phyloP scores from a whole-genome alignment of 2,888 invertebrate species.

The Chymomyza procnemis region DNA sequence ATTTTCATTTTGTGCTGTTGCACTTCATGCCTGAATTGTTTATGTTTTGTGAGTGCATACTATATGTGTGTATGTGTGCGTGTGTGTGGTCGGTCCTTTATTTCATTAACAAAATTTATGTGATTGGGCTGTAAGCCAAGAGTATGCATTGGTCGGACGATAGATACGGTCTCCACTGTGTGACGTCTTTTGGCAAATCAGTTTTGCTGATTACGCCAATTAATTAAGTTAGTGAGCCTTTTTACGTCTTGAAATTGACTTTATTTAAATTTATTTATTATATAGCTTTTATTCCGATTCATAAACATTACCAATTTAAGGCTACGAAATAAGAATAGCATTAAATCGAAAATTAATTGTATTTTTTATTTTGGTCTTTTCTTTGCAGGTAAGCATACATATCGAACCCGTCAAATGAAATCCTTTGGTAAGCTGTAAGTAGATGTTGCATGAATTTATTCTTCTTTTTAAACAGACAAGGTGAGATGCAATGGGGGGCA shows the following conservation, averaged over 20 bases:
- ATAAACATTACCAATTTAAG: background rate
- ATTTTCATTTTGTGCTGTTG: slow-evolving; percentile 6
- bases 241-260: slow-evolving; percentile 41
- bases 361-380: slow-evolving; percentile 50
- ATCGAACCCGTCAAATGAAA: background rate
- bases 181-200: slow-evolving; percentile 55
- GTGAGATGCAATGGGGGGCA: background rate
- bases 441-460: too few relatives aligned
- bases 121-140: slow-evolving; percentile 21
- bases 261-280: slow-evolving; percentile 3
- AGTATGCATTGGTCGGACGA: slow-evolving; percentile 36
- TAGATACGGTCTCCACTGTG: slow-evolving; percentile 6
- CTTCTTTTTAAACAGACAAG: too few relatives aligned
- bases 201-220: slow-evolving; percentile 48
- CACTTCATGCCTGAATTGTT: slow-evolving; percentile 1
- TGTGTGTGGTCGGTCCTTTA: slow-evolving; percentile 9
- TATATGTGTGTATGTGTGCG: background rate
- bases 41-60: slow-evolving; percentile 10
- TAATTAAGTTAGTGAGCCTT: slow-evolving; percentile 48
- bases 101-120: slow-evolving; percentile 47
- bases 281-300: background rate
- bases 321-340: background rate
- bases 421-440: slow-evolving; percentile 27
- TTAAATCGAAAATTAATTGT: slow-evolving; percentile 35
- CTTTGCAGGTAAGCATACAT: slow-evolving; percentile 64